Base-by-base conservation (phyloP, 2,888 invertebrate genomes). In the Octodonta nipae region DNA sequence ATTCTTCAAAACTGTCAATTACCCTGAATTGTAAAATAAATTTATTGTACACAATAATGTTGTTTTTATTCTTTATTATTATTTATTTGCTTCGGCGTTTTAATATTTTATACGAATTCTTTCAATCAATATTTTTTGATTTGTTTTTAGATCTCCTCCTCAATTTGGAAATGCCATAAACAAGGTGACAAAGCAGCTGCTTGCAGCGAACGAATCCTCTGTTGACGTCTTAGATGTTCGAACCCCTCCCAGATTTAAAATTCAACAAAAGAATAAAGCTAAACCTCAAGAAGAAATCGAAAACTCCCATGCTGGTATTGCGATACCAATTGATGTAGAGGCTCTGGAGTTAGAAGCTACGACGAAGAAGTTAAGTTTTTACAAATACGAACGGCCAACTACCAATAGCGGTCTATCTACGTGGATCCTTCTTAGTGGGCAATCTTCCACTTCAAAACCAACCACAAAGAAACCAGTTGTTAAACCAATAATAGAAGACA, bases 341-440 rank as follows among this genome's bases (percentile, higher is more conserved):
- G 29, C 42, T 6, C 34, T 54, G 6, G 36, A 48, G 8, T 22
- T 55, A 8, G 58, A 60, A 34, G 51, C 46, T 20, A 44, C 50
- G 0, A 55, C 54, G 8, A 59, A 58, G 29, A 58, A 56, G 43
- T 27, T 56, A 30, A 52, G 50, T 34, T 58, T 57, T 40, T 58
- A 60, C 32, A 63, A 60, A 51, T 34, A 58, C 12, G 57, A 54
- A 44, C 49, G 55, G 46, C 50, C 61, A 64, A 34, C 73, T 66
- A 34, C 80, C 67, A 28, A 69, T 69, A 13, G 70, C 32, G 79
- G 79, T 1, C 66, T 82, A 38, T 82, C 81, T 1, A 82, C 83
- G 1, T 83, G 82, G 83, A 75, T 82, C 37, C 63, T 81, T 11
- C 55, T 83, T 11, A 80, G 77, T 47, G 68, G 70, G 5, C 66